Evolutionary conservation across 1,140 invertebrate genomes (phyloP).

Genomic region (Luehdorfia chinensis): DNA sequence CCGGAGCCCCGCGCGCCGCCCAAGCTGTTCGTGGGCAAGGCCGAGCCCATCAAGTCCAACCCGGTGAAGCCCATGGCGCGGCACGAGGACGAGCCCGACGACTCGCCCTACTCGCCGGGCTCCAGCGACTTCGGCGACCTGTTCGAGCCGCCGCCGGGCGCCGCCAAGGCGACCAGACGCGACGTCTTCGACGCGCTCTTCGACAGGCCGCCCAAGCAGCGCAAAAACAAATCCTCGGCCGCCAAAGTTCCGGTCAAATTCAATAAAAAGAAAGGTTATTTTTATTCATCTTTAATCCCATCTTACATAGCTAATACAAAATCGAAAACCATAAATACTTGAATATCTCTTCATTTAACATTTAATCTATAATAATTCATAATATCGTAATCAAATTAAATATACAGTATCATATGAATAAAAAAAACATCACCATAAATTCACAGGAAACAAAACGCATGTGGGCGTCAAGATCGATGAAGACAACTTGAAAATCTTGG

Average conservation of each 20-base stretch:
- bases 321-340: too few species aligned
- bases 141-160: conserved; percentile 84
- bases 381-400: too few species aligned
- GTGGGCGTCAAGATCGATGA: conserved; percentile 85
- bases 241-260: conserved; percentile 72
- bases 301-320: too few species aligned
- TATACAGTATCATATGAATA: too few species aligned
- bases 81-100: conserved; percentile 81
- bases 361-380: too few species aligned
- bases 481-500: conserved; percentile 87
- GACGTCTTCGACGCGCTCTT: conserved; percentile 79
- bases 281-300: neutral
- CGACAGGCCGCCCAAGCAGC: conserved; percentile 59
- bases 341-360: too few species aligned
- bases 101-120: conserved; percentile 91
- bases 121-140: conserved; percentile 90
- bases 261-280: conserved; percentile 66
- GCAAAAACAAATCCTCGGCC: conserved; percentile 32
- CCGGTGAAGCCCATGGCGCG: conserved; percentile 77
- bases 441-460: conserved; percentile 77
- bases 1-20: conserved; percentile 71
- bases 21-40: conserved; percentile 73
- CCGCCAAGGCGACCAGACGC: conserved; percentile 32
- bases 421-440: too few species aligned
- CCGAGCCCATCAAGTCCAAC: conserved; percentile 75